A percentile compares a stretch with the other conserved stretches of the same genome.
phyloP scores from a whole-genome alignment of 2,888 invertebrate species.

The Chrysotoxum bicinctum region DNA sequence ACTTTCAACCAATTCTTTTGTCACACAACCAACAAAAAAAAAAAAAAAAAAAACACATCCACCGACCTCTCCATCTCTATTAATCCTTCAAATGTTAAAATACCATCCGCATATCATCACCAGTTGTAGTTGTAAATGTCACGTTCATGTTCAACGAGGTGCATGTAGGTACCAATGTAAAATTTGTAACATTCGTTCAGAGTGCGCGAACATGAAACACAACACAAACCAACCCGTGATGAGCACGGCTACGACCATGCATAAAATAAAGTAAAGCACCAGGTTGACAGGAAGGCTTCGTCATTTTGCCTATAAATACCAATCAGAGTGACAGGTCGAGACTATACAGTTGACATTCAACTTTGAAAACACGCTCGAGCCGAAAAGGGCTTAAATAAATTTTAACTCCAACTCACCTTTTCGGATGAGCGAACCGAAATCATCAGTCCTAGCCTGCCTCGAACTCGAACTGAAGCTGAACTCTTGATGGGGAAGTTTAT shows the following conservation, averaged over 20 bases:
- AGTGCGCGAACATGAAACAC: neutral
- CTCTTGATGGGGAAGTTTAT: conserved; percentile 19
- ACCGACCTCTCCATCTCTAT: neutral
- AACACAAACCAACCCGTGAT: neutral
- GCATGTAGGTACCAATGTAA: conserved; percentile 2
- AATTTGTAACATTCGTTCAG: neutral
- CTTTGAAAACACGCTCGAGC: neutral
- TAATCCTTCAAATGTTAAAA: conserved; percentile 15
- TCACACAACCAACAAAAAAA: neutral
- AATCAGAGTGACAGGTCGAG: conserved; percentile 64
- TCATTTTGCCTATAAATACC: conserved; percentile 70
- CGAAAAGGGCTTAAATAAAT: conserved; percentile 31
- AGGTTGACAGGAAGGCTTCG: conserved; percentile 65
- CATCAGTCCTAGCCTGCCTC: neutral
- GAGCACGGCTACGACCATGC: neutral
- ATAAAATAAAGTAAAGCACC: conserved; percentile 52
- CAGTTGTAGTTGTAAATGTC: conserved; percentile 16
- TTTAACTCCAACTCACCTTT: conserved; percentile 59
- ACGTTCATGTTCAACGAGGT: neutral
- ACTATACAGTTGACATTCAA: conserved; percentile 13
- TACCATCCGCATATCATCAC: conserved; percentile 5
- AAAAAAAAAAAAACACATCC: too few species aligned
- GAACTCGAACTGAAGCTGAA: neutral
- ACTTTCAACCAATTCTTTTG: neutral
- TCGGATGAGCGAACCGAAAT: conserved; percentile 18